Evolutionary conservation across 2,888 invertebrate genomes (phyloP), one percentile per base, ranked within the genome.

Genomic region (Sphinx pinastri): DNA sequence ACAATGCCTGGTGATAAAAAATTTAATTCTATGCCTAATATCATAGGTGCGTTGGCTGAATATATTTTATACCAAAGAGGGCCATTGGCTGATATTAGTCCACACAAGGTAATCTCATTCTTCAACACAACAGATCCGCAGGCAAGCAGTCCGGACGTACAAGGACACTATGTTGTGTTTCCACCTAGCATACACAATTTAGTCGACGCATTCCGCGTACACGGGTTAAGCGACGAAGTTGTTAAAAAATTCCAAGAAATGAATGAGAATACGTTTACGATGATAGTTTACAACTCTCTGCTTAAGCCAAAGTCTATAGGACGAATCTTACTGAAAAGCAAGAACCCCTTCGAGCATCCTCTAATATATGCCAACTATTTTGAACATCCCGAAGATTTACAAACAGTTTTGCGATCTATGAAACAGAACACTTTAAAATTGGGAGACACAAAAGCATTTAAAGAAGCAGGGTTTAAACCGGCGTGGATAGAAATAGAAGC

Each of bases 281-380:
- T 95, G 76, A 88, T 94, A 45, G 85, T 95, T 2, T 90, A 94
- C 4, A 95, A 95, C 0, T 88, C 96, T 12, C 68, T 97, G 67
- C 85, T 97, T 83, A 89, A 96, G 70, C 97, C 97, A 0, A 94
- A 93, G 74, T 97, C 97, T 70, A 92, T 92, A 70, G 97, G 97
- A 0, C 92, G 89, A 74, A 87, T 98, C n/a, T 77, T 95, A 71
- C 88, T 99, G 7, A 95, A 94, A 71, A 96, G 96, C 58, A 93
- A 88, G 14, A 92, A 97, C 85, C 96, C 97, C 0, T 88, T 94
- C 16, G 94, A 95, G 0, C 95, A 96, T 79, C 98, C 98, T 0
- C 85, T 95, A 31, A 88, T 89, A 71, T 83, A 95, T 74, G 93
- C 96, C 0, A 96, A 96, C 77, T 97, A 96, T 83, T 92, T 97